Base-by-base conservation (phyloP, 2,888 invertebrate species). In the Agriotes lineatus region DNA sequence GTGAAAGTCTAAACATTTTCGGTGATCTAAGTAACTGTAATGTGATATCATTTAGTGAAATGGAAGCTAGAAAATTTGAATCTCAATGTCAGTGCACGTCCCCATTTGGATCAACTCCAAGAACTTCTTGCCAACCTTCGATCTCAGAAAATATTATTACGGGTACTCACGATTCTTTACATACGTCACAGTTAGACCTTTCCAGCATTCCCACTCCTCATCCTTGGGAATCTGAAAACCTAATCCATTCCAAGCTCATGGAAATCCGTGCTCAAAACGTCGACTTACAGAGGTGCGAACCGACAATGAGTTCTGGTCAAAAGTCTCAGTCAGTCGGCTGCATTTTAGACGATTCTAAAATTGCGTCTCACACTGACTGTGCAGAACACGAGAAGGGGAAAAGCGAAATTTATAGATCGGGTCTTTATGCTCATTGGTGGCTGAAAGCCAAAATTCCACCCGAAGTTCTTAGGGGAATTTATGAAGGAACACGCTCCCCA, bases 401-500 rank as follows among this genome's bases (percentile, higher is more conserved):
- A 74, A 86, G 86, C 76, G 84, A 88, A 83, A 86, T 91, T 80
- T 95, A 91, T 85, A 92, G 91, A 69, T 94, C 94, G 52, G 94
- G 94, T 80, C 87, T 95, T 84, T 95, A 95, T 84, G 95, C 94
- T 72, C 95, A 95, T 86, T 95, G 95, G 95, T 95, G 95, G 94
- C 91, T 95, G 87, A 95, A 95, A 88, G 93, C 93, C 82, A 91
- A 92, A 81, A 88, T 94, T 82, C 93, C 93, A 73, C 88, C 87
- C 75, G 87, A 86, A 78, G 88, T 90, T 84, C 85, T 85, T 71
- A 80, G 77, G 69, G 84, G 83, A 54, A 85, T 85, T 77, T 82
- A 83, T 70, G 78, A 82, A 77, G 83, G 82, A 62, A 81, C 83
- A 37, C 76, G 81, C 57, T 75, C 80, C 45, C 75, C 79, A 42